These are phyloP conservation scores for Falco peregrinus DNA, from an alignment of 2,797 vertebrate species.

Conservation along the genomic window DNA sequence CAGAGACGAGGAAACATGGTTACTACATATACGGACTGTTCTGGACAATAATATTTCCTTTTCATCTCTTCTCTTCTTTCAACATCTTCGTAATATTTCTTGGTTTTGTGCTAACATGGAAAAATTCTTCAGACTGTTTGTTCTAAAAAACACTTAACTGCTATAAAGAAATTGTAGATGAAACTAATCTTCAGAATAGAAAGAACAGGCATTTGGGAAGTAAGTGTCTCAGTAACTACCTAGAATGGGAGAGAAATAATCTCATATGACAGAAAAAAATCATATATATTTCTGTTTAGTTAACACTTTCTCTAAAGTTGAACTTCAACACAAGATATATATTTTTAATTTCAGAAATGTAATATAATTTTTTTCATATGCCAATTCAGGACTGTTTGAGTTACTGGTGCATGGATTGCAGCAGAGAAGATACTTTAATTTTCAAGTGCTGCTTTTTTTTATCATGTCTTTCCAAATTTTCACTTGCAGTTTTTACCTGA, in stretches of 20 bases:
- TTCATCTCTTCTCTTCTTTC: neutral
- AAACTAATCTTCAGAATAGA: slow-evolving; percentile 63
- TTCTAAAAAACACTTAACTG: slow-evolving; percentile 60
- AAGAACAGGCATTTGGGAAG: slow-evolving; percentile 17
- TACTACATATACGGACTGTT: slow-evolving; percentile 96
- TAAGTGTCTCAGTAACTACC: neutral
- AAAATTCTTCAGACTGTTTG: slow-evolving; percentile 50
- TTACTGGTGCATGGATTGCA: slow-evolving; percentile 7
- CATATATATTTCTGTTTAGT: neutral
- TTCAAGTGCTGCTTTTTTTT: slow-evolving; percentile 25
- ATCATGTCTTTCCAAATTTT: neutral
- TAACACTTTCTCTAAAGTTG: neutral
- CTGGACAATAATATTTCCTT: slow-evolving; percentile 75
- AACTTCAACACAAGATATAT: neutral
- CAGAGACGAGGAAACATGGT: slow-evolving; percentile 97
- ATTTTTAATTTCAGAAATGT: slow-evolving; percentile 36
- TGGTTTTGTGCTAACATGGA: slow-evolving; percentile 53
- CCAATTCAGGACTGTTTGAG: neutral
- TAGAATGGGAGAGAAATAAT: neutral
- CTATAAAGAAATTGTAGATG: slow-evolving; percentile 46
- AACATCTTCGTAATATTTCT: neutral
- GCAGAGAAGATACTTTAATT: slow-evolving; percentile 14
- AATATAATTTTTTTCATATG: neutral
- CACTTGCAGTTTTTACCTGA: slow-evolving; percentile 23
- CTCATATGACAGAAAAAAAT: neutral